Percentiles rank a stretch among this genome's conserved stretches.
Evolutionary conservation across 2,797 vertebrate species (phyloP).

Genomic region (Gymnothorax javanicus): DNA sequence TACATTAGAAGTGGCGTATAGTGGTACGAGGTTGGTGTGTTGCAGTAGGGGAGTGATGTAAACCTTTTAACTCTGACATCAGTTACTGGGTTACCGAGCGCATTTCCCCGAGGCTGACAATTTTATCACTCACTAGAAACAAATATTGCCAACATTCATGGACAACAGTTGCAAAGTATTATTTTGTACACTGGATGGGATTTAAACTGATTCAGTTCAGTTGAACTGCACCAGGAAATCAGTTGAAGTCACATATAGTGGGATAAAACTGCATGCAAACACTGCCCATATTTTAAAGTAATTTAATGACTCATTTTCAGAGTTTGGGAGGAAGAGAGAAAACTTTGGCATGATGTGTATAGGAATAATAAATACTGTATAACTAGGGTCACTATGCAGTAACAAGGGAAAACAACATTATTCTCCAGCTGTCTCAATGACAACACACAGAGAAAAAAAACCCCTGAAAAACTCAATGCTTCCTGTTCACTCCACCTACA

Average conservation of each 20-base stretch:
- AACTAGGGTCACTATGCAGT: constrained; percentile 37
- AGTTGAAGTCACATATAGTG: too few species aligned
- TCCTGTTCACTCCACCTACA: constrained; percentile 19
- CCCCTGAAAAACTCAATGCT: background rate
- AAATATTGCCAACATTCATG: too few species aligned
- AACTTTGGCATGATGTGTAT: constrained; percentile 4
- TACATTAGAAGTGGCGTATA: background rate
- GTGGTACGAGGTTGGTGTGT: background rate
- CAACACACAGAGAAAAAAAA: constrained; percentile 1
- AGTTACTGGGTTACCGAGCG: constrained; percentile 26
- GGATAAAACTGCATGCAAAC: too few species aligned
- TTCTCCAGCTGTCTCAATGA: constrained; percentile 18
- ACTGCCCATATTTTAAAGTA: too few species aligned
- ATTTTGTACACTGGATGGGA: too few species aligned
- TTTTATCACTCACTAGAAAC: background rate
- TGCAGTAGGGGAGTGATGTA: background rate
- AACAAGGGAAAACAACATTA: constrained; percentile 36
- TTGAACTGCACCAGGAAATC: too few species aligned
- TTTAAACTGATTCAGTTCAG: too few species aligned
- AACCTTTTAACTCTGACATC: background rate
- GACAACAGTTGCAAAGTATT: too few species aligned
- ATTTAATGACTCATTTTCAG: too few species aligned
- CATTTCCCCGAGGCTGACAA: constrained; percentile 34
- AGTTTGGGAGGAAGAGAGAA: background rate
- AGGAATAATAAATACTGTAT: constrained; percentile 27